Conservation (phyloP, 2,113 vertebrate species). For the Ornithorhynchus anatinus region DNA sequence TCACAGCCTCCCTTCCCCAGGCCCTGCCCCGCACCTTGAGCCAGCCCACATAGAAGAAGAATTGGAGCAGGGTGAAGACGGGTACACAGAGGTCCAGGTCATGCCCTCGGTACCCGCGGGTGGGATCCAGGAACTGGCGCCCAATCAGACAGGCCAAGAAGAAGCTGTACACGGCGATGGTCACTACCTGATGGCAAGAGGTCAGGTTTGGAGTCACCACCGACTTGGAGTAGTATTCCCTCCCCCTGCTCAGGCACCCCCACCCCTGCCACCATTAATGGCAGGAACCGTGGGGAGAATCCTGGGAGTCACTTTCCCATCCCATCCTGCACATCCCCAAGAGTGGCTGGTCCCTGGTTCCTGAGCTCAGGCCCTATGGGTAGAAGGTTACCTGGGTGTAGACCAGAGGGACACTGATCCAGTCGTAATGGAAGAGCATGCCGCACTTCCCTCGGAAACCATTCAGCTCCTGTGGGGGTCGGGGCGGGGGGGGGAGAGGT, state of each 20-base stretch:
- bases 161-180: constrained; percentile 92
- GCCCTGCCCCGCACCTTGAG: constrained; percentile 79
- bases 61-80: constrained; percentile 92
- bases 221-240: not conserved
- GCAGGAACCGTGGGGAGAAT: too few relatives aligned
- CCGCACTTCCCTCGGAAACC: constrained; percentile 85
- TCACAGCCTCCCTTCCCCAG: not conserved
- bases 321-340: not conserved
- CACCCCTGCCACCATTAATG: too few relatives aligned
- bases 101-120: constrained; percentile 84
- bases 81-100: constrained; percentile 89
- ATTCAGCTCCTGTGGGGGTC: constrained; percentile 82
- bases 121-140: constrained; percentile 90
- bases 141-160: constrained; percentile 92
- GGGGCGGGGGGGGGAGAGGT: too few relatives aligned
- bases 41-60: constrained; percentile 95
- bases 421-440: constrained; percentile 92
- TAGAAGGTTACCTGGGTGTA: constrained; percentile 84
- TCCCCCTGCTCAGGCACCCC: fast-evolving
- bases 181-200: constrained; percentile 80
- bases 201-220: not conserved
- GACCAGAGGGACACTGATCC: constrained; percentile 90
- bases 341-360: not conserved
- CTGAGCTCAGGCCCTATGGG: not conserved
- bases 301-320: not conserved